Evolutionary conservation across 1,140 invertebrate genomes (phyloP).

Genomic region (Belonocnema kinseyi): DNA sequence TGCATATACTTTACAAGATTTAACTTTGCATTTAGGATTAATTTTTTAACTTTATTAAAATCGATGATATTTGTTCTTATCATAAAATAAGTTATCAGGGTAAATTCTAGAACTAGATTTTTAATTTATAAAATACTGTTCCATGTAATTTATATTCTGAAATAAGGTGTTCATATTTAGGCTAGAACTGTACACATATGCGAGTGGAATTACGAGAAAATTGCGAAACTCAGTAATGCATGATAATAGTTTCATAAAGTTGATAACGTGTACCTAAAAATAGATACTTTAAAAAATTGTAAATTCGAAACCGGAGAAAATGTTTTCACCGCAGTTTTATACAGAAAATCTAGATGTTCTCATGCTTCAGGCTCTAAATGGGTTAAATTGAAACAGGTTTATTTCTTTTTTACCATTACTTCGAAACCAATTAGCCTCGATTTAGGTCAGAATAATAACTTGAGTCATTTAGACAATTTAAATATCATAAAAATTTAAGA

Average conservation of each 20-base stretch:
- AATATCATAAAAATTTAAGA: no score
- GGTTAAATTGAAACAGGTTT: neutral
- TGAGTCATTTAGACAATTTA: no score
- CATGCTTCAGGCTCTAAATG: neutral
- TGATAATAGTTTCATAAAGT: conserved; percentile 14
- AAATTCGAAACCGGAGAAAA: neutral
- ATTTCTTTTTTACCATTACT: neutral
- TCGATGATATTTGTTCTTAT: no score
- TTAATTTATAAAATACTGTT: no score
- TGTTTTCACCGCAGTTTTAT: neutral
- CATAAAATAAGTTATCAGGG: no score
- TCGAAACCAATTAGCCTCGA: neutral
- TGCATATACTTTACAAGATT: no score
- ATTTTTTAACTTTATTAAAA: no score
- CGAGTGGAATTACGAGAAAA: neutral
- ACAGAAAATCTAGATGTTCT: neutral
- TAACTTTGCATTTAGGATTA: no score
- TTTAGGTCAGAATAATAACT: no score
- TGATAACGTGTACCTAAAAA: conserved; percentile 2
- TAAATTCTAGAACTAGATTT: no score
- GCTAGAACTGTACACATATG: neutral
- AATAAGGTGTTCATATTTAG: neutral
- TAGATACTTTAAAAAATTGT: neutral
- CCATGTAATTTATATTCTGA: no score
- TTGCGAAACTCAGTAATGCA: conserved; percentile 1